Evolutionary conservation across 92 coral and sea anemone species (phyloP), one percentile per base, ranked within the genome.

Genomic region (Bergia sp.): DNA sequence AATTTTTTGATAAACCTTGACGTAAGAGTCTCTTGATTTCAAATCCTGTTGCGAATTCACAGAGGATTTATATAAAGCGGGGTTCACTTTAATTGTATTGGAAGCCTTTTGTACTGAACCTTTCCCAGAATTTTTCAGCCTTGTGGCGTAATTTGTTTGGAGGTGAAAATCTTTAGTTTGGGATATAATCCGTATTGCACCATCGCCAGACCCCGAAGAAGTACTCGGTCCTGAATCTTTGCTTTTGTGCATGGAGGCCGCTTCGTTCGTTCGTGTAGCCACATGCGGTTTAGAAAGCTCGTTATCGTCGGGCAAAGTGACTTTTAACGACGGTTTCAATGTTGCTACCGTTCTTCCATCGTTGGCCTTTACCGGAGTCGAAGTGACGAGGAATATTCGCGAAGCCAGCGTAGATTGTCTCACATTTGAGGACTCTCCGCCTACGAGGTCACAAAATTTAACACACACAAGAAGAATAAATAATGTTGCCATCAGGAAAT

Each of bases 401-500:
- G 87, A 69, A 47, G 79, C 87, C 87, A 71, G 38, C 44, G 79
- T 71, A 2, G 87, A 49, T 69, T 71, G 78, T 84, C 77, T 84
- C 78, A 73, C 77, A 69, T 84, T 45, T 71, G 79, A 47, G 3
- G 87, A 10, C 38, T 44, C 87, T 71, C 79, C 87, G 43, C 87
- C 87, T 84, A 55, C 87, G 78, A 84, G 64, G 87, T 84, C 75
- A 84, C 87, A 84, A 84, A 84, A 84, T 84, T 84, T 39, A 84
- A 84, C 79, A 84, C 45, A 84, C 87, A 84, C 87, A 84, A 84
- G 87, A 84, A 84, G 87, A 37, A 84, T 84, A 84, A 84, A 84
- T 84, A 84, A 84, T 23, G 78, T 3, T 72, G 61, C 79, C 87
- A 84, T 84, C 87, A 67, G 85, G 36, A 84, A 72, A 53, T 53